phyloP scores from a whole-genome alignment of 1,140 invertebrate species.

The Archivesica marissinica region DNA sequence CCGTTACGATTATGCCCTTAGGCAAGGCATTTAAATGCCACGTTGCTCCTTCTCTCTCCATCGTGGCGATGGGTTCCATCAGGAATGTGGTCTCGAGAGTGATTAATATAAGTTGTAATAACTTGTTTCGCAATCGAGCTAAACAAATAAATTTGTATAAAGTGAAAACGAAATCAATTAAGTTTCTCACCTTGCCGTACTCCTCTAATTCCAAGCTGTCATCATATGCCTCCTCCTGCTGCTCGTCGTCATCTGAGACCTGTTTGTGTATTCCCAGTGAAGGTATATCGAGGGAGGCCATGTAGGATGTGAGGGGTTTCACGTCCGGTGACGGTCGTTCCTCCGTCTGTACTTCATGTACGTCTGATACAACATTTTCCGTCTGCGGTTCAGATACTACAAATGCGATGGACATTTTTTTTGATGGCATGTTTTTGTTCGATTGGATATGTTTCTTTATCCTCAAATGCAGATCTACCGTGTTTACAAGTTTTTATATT shows the following conservation, averaged over 20 bases:
- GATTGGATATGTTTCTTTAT: not conserved
- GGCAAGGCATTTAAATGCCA: too few species aligned
- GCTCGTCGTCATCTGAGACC: slow-evolving; percentile 15
- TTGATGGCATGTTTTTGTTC: too few species aligned
- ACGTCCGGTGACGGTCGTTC: slow-evolving; percentile 12
- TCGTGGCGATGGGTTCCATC: too few species aligned
- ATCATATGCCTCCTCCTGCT: not conserved
- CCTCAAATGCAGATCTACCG: not conserved
- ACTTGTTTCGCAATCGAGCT: too few species aligned
- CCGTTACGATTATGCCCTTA: too few species aligned
- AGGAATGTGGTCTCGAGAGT: too few species aligned
- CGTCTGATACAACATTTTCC: slow-evolving; percentile 29
- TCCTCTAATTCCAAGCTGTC: not conserved
- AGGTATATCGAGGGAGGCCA: slow-evolving; percentile 46
- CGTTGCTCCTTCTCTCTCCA: too few species aligned
- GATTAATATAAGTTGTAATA: too few species aligned
- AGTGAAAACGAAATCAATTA: too few species aligned
- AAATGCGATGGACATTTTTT: too few species aligned
- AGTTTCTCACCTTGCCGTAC: not conserved
- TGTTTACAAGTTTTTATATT: not conserved
- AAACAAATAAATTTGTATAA: too few species aligned
- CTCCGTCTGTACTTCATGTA: slow-evolving; percentile 7
- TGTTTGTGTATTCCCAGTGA: slow-evolving; percentile 14
- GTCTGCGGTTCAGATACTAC: slow-evolving; percentile 32
- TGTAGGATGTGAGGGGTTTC: slow-evolving; percentile 3